These are phyloP conservation scores for Sinocyclocheilus anshuiensis DNA, from an alignment of 2,113 vertebrate species.

Conservation along the genomic window DNA sequence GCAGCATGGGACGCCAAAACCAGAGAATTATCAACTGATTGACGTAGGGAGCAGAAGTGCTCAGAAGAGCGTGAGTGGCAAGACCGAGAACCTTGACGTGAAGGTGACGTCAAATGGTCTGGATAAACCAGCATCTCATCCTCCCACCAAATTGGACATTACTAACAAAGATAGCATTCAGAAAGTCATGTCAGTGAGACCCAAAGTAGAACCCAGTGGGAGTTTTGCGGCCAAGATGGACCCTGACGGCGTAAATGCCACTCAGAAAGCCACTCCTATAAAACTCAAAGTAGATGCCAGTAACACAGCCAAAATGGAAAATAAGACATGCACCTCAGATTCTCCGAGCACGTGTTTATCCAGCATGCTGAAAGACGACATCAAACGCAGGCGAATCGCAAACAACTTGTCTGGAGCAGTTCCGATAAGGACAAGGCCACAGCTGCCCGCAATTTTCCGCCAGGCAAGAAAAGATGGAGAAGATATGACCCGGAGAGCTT, in stretches of 20 bases:
- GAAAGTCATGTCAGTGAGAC: slow-evolving; percentile 56
- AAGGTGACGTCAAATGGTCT: slow-evolving; percentile 52
- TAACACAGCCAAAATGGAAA: neutral
- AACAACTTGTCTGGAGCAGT: slow-evolving; percentile 75
- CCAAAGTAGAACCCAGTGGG: slow-evolving; percentile 33
- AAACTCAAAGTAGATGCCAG: slow-evolving; percentile 7
- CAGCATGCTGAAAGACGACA: slow-evolving; percentile 64
- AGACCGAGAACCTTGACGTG: slow-evolving; percentile 51
- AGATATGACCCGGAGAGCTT: slow-evolving; percentile 61
- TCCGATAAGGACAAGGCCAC: slow-evolving; percentile 69
- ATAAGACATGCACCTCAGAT: slow-evolving; percentile 31
- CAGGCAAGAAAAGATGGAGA: slow-evolving; percentile 59
- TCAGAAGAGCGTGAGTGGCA: slow-evolving; percentile 45
- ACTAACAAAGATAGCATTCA: slow-evolving; percentile 34
- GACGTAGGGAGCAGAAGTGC: slow-evolving; percentile 59
- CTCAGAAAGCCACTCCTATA: neutral
- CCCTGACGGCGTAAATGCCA: slow-evolving; percentile 21
- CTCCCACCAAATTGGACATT: slow-evolving; percentile 28
- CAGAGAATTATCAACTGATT: slow-evolving; percentile 49
- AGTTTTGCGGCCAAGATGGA: neutral
- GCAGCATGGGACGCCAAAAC: slow-evolving; percentile 53
- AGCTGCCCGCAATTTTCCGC: slow-evolving; percentile 68
- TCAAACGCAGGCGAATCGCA: slow-evolving; percentile 70
- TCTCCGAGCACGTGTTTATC: slow-evolving; percentile 10
- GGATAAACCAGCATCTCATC: slow-evolving; percentile 44